These are phyloP conservation scores for Dendrocopos noguchii DNA, from an alignment of 2,113 vertebrate genomes.

Conservation along the genomic window DNA sequence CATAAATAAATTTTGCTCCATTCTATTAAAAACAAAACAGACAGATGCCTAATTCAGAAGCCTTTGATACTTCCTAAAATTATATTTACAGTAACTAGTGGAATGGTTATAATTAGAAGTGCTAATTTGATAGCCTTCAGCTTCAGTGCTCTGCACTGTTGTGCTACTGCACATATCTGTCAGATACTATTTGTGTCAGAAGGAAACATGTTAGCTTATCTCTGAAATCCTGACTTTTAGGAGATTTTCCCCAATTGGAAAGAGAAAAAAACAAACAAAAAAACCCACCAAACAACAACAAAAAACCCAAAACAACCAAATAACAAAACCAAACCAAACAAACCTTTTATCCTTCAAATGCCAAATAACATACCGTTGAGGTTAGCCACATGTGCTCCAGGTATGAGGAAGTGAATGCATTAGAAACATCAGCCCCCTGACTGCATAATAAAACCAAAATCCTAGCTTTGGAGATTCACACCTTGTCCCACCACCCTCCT, in stretches of 20 bases:
- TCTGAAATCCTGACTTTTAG: not conserved
- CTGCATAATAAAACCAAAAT: not conserved
- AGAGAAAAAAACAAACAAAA: not conserved
- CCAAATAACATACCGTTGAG: not conserved
- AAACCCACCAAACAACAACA: not conserved
- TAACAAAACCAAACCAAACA: no score
- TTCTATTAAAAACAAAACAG: not conserved
- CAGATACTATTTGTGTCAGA: not conserved
- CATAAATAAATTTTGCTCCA: not conserved
- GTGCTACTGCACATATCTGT: not conserved
- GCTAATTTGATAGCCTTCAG: not conserved
- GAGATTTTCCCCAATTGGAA: not conserved
- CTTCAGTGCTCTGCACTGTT: not conserved
- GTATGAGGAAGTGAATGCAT: not conserved
- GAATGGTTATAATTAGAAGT: not conserved
- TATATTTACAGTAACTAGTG: not conserved
- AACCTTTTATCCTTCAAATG: not conserved
- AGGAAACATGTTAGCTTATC: not conserved
- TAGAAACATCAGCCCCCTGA: not conserved
- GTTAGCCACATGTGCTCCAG: not conserved
- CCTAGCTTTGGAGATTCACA: not conserved
- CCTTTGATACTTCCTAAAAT: not conserved
- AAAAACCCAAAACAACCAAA: no score
- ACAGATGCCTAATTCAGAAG: not conserved
- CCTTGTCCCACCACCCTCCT: not conserved